Evolutionary conservation across 2,888 invertebrate species (phyloP).

Genomic region (Tethea ocularis): DNA sequence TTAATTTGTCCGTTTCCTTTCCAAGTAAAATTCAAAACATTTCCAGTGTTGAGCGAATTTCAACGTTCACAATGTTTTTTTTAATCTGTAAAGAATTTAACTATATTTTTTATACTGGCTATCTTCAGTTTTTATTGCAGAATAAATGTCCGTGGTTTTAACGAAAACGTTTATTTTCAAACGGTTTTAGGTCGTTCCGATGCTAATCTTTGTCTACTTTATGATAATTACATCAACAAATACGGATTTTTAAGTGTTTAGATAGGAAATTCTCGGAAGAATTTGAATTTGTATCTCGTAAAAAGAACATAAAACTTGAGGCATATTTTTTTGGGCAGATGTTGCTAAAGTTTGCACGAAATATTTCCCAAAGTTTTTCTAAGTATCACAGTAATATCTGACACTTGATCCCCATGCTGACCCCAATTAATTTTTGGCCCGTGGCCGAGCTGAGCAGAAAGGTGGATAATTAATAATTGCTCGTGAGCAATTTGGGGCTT

Average conservation of each 20-base stretch:
- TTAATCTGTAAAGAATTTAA: slow-evolving; percentile 20
- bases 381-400: not conserved
- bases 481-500: slow-evolving; percentile 51
- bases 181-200: slow-evolving; percentile 32
- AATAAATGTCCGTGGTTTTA: slow-evolving; percentile 19
- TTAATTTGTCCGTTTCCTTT: slow-evolving; percentile 19
- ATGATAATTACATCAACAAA: slow-evolving; percentile 24
- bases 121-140: slow-evolving; percentile 23
- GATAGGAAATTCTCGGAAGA: slow-evolving; percentile 26
- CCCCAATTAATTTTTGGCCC: slow-evolving; percentile 33
- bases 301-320: not conserved
- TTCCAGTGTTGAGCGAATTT: not conserved
- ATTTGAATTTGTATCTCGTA: slow-evolving; percentile 1
- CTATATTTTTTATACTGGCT: slow-evolving; percentile 20
- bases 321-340: too few species aligned
- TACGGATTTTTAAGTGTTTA: slow-evolving; percentile 30
- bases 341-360: not conserved
- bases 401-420: slow-evolving; percentile 10
- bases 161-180: slow-evolving; percentile 20
- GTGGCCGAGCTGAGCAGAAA: slow-evolving; percentile 34
- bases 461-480: slow-evolving; percentile 49
- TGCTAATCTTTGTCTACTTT: slow-evolving; percentile 34
- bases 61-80: not conserved
- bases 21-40: slow-evolving; percentile 5
- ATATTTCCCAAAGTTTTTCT: not conserved